A percentile compares a stretch with the other conserved stretches of the same genome.
Conservation (phyloP, 2,113 vertebrate genomes). For the Chroicocephalus ridibundus region DNA sequence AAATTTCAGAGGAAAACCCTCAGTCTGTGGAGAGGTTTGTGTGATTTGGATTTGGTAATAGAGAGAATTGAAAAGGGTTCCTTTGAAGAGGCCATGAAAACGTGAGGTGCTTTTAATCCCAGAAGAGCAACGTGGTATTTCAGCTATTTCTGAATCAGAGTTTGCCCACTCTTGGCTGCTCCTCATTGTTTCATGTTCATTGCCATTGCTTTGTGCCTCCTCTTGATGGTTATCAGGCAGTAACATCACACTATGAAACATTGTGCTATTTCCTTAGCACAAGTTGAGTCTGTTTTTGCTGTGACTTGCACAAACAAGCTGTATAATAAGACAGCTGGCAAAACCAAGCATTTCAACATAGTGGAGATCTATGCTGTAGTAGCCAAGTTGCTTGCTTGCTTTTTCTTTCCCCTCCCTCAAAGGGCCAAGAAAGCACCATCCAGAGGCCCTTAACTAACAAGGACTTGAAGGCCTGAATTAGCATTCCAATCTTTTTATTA, state of each 20-base stretch:
- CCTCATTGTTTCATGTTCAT: neutral
- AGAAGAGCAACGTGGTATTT: neutral
- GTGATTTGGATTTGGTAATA: neutral
- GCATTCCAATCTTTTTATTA: conserved; percentile 32
- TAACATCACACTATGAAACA: neutral
- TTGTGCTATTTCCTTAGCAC: neutral
- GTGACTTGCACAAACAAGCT: conserved; percentile 38
- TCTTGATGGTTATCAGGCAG: neutral
- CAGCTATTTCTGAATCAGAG: neutral
- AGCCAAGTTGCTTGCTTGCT: conserved; percentile 1
- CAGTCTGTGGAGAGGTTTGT: neutral
- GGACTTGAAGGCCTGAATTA: conserved; percentile 25
- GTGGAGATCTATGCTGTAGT: neutral
- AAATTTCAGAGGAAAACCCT: neutral
- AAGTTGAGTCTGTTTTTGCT: neutral
- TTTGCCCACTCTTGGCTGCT: neutral
- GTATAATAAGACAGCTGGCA: conserved; percentile 18
- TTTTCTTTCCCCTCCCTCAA: neutral
- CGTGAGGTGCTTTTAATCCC: neutral
- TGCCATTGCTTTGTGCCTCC: neutral
- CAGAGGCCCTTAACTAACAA: conserved; percentile 10
- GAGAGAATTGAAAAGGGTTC: neutral
- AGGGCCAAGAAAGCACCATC: neutral
- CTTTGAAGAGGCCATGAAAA: neutral
- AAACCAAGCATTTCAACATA: conserved; percentile 7